phyloP scores from a whole-genome alignment of 2,797 vertebrate species.

The Cyclura pinguis region DNA sequence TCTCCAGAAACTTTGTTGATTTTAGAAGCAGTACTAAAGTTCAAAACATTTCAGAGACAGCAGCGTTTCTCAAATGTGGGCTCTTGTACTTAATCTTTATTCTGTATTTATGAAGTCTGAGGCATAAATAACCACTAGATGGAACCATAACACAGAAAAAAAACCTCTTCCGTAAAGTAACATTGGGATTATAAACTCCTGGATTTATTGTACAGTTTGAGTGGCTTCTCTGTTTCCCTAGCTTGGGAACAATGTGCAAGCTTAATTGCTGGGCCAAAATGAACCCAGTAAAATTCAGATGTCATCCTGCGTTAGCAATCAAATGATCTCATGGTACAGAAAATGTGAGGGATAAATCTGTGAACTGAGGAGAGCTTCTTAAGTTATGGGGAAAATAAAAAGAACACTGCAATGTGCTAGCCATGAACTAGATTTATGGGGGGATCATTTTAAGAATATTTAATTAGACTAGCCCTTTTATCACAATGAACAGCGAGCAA shows the following conservation, averaged over 20 bases:
- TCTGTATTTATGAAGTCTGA: background rate
- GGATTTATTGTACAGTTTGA: no score
- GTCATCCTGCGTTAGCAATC: background rate
- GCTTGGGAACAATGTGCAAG: background rate
- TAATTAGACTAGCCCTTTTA: background rate
- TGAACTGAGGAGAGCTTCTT: background rate
- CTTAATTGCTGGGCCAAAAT: background rate
- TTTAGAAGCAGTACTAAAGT: background rate
- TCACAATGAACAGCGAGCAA: background rate
- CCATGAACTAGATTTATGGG: background rate
- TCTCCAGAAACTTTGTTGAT: no score
- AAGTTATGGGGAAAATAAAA: background rate
- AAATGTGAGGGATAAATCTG: background rate
- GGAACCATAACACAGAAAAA: background rate
- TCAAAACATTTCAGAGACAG: background rate
- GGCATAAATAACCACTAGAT: background rate
- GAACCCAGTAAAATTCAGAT: background rate
- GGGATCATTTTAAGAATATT: background rate
- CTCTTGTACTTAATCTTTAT: background rate
- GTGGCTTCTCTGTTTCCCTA: background rate
- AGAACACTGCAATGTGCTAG: conserved; percentile 16
- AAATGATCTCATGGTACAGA: background rate
- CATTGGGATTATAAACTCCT: background rate
- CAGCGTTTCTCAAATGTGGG: background rate
- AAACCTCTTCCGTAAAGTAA: background rate